Evolutionary conservation across 2,797 vertebrate species (phyloP).

Genomic region (Cryptoblepharus egeriae): DNA sequence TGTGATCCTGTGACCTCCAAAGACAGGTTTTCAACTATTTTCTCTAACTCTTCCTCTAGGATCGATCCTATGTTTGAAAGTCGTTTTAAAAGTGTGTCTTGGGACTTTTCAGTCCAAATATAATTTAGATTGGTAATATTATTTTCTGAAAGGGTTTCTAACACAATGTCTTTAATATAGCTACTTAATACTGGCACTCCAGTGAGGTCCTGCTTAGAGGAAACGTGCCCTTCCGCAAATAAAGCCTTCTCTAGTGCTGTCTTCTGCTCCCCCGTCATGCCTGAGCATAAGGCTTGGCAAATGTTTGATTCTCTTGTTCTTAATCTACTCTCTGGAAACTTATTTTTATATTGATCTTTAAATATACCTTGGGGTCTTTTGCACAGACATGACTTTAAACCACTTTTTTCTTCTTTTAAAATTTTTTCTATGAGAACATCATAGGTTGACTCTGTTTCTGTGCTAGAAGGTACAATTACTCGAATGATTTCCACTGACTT

Average conservation of each 20-base stretch:
- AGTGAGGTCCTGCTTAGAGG: constrained; percentile 44
- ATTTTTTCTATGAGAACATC: constrained; percentile 58
- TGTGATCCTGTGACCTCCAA: constrained; percentile 13
- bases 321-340: constrained; percentile 62
- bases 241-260: neutral
- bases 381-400: constrained; percentile 63
- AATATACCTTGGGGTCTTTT: constrained; percentile 57
- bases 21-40: constrained; percentile 17
- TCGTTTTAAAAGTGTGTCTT: constrained; percentile 56
- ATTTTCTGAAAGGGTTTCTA: constrained; percentile 53
- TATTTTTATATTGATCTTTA: constrained; percentile 57
- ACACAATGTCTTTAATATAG: constrained; percentile 48
- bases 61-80: constrained; percentile 55
- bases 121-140: constrained; percentile 62
- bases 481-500: constrained; percentile 17
- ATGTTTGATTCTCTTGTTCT: constrained; percentile 47
- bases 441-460: constrained; percentile 46
- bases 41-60: constrained; percentile 46
- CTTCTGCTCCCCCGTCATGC: constrained; percentile 26
- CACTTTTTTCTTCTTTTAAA: constrained; percentile 61
- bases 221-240: constrained; percentile 21
- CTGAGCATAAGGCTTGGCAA: constrained; percentile 52
- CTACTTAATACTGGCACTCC: constrained; percentile 45
- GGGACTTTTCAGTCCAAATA: constrained; percentile 63
- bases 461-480: constrained; percentile 3